Percentiles rank a stretch among this genome's conserved stretches.
Evolutionary conservation across 2,797 vertebrate species (phyloP).

Genomic region (Percopsis omiscomaycus): DNA sequence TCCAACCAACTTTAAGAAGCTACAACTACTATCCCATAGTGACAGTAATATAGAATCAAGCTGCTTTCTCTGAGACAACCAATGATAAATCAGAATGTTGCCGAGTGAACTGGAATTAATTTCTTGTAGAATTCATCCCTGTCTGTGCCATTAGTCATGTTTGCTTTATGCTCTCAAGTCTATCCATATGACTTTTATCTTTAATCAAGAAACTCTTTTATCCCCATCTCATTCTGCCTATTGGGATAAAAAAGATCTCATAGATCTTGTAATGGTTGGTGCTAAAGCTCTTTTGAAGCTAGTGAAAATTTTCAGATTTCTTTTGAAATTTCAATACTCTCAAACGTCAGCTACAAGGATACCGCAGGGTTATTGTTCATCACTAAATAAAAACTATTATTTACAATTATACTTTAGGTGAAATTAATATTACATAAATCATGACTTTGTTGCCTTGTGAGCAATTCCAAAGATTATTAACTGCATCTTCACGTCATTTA

Average conservation of each 20-base stretch:
- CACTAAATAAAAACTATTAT: background rate
- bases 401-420: background rate
- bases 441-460: too few relatives aligned
- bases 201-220: conserved; percentile 7
- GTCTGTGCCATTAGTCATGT: conserved; percentile 17
- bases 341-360: background rate
- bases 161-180: conserved; percentile 8
- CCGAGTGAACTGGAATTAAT: background rate
- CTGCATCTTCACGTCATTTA: background rate
- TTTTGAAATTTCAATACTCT: background rate
- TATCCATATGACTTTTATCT: conserved; percentile 10
- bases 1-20: too few relatives aligned
- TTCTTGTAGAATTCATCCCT: conserved; percentile 13
- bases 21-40: background rate
- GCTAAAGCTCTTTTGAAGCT: background rate
- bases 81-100: conserved; percentile 1
- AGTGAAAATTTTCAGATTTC: conserved; percentile 6
- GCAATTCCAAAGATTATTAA: too few relatives aligned
- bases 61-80: conserved; percentile 4
- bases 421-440: too few relatives aligned
- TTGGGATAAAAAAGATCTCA: background rate
- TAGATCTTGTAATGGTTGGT: background rate
- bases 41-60: conserved; percentile 5
- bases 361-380: background rate
- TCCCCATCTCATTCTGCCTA: conserved; percentile 1